Base-by-base conservation (phyloP, 2,797 vertebrate species). In the Sternotherus odoratus region DNA sequence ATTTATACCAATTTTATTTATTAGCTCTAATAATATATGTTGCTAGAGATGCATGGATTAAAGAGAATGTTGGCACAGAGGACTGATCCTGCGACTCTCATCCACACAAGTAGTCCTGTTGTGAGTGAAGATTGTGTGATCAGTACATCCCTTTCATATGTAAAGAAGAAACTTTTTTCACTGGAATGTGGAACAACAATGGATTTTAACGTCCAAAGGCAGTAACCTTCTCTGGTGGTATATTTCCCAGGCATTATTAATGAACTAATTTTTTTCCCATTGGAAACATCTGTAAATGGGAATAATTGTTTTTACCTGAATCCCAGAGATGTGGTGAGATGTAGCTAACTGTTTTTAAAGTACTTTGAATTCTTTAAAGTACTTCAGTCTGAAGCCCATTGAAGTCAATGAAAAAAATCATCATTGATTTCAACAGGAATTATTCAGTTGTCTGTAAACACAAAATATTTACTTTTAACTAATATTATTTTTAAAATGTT, bases 241-340 rank as follows among this genome's bases (percentile, higher is more conserved):
- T 83, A 72, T 90, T 88, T 12, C 26, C 88, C 80, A 84, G 54
- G 66, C 56, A 79, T 54, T 90, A 72, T 49, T 86, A 82, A 87
- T 43, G n/a, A 54, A 92, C 83, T 83, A 72, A 82, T 94, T 95
- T 4, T 4, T 91, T 93, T 94, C 77, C 46, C 82, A 0, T 88
- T 92, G 80, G 11, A 78, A 2, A 87, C 54, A 7, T 57, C 88
- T 36, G 83, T 6, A 11, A 82, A 82, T 92, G 50, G 50, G 49
- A 33, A 66, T 7, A 0, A 51, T 85, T 78, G 36, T 26, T 51
- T 90, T 92, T 78, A 2, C 88, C 83, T 95, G 46, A 60, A 17
- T 95, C 75, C 69, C 2, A 28, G 82, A 88, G 72, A 12, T 23
- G 13, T 57, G 50, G 54, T 79, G 21, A 86, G 12, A 60, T 79